Percentiles rank a stretch among this genome's conserved stretches.
These are phyloP conservation scores for Ditylenchus dipsaci DNA, from an alignment of 1,140 invertebrate species.

Conservation along the genomic window DNA sequence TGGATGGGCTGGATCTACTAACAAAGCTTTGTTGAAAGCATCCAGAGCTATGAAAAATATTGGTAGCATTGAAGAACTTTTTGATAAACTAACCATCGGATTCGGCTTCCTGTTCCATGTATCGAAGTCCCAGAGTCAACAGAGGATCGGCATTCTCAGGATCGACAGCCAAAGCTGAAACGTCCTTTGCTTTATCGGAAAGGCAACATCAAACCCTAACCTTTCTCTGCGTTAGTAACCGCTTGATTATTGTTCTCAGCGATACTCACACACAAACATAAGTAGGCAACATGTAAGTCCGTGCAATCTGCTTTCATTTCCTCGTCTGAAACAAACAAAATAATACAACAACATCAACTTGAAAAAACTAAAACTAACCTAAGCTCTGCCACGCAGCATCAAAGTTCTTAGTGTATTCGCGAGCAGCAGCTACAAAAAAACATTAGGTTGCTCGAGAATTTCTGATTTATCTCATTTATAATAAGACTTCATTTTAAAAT, in stretches of 20 bases:
- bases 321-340: not conserved
- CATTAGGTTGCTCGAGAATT: no score
- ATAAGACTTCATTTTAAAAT: no score
- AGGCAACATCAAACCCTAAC: not conserved
- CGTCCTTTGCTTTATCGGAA: no score
- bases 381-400: not conserved
- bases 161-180: not conserved
- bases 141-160: slow-evolving; percentile 18
- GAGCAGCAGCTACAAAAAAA: not conserved
- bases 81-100: slow-evolving; percentile 1
- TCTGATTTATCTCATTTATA: no score
- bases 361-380: not conserved
- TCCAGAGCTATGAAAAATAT: not conserved
- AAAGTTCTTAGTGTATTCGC: not conserved
- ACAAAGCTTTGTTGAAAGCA: slow-evolving; percentile 7
- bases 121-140: not conserved
- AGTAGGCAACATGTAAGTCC: not conserved
- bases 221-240: not conserved
- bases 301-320: not conserved
- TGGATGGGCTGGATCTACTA: slow-evolving; percentile 6
- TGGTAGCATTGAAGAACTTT: not conserved
- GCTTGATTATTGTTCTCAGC: not conserved
- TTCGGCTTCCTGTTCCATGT: not conserved
- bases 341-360: not conserved
- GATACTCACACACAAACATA: not conserved